A percentile compares a stretch with the other conserved stretches of the same genome.
Evolutionary conservation across 1,140 invertebrate species (phyloP).

Genomic region (Artemia franciscana): DNA sequence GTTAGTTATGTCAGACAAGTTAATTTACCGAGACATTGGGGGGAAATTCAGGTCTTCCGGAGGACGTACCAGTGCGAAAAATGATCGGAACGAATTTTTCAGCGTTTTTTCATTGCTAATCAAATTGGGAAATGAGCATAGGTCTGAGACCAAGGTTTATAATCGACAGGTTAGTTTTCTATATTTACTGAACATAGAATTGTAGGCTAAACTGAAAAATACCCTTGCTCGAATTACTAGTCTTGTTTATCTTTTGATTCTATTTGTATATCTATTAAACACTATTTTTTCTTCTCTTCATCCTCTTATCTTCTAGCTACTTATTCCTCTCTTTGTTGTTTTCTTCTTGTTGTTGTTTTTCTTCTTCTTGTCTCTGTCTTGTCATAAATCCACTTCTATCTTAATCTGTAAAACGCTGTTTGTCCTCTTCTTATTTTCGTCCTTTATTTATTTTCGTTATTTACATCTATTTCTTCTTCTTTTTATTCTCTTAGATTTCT

Average conservation of each 20-base stretch:
- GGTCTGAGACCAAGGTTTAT: slow-evolving; percentile 12
- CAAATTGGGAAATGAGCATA: slow-evolving; percentile 40
- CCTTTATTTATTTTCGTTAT: no score
- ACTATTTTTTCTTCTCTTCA: background rate
- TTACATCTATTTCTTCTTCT: no score
- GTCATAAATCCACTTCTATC: no score
- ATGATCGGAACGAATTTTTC: slow-evolving; percentile 4
- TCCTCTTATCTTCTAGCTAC: background rate
- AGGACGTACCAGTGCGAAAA: background rate
- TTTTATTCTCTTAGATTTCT: no score
- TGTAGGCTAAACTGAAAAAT: background rate
- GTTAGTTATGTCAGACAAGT: no score
- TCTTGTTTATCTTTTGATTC: slow-evolving; percentile 9
- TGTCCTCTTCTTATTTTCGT: no score
- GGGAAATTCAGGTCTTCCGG: no score
- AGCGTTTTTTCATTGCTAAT: slow-evolving; percentile 40
- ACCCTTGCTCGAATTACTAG: background rate
- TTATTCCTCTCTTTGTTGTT: no score
- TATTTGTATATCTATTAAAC: background rate
- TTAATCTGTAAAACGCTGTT: no score
- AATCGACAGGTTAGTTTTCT: slow-evolving; percentile 26
- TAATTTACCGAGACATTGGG: no score
- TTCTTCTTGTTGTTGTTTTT: no score
- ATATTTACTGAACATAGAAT: background rate
- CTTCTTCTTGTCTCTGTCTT: no score